A percentile compares a stretch with the other conserved stretches of the same genome.
Evolutionary conservation across 64 coral and sea anemone genomes (phyloP).

Genomic region (Actinia tenebrosa): DNA sequence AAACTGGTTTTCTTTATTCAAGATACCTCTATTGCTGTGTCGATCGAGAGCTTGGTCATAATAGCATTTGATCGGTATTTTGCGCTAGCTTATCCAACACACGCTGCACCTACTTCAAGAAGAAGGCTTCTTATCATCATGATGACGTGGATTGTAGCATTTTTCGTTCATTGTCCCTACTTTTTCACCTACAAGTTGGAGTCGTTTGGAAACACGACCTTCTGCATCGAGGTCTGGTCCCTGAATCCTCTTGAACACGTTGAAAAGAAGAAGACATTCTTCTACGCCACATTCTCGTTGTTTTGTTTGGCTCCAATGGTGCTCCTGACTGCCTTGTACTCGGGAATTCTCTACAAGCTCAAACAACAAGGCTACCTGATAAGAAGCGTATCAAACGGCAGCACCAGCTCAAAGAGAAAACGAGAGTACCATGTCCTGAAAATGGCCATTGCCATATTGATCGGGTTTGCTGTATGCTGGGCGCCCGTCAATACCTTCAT

Average conservation of each 20-base stretch:
- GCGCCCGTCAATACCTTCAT: slow-evolving; percentile 23
- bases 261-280: not conserved
- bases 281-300: not conserved
- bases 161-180: slow-evolving; percentile 5
- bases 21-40: slow-evolving; percentile 19
- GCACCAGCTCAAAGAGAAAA: slow-evolving; percentile 8
- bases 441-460: slow-evolving; percentile 27
- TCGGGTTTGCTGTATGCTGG: slow-evolving; percentile 18
- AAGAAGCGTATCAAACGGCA: slow-evolving; percentile 1
- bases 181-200: slow-evolving; percentile 3
- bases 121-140: slow-evolving; percentile 7
- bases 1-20: slow-evolving; percentile 18
- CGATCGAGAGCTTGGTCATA: slow-evolving; percentile 6
- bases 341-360: slow-evolving; percentile 24
- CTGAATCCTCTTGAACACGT: not conserved
- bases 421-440: slow-evolving; percentile 25
- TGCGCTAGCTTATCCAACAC: slow-evolving; percentile 16
- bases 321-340: slow-evolving; percentile 4
- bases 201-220: not conserved
- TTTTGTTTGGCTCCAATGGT: not conserved
- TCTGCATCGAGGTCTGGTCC: not conserved
- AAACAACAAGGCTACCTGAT: slow-evolving; percentile 25
- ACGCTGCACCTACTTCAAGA: slow-evolving; percentile 5
- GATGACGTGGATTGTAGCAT: slow-evolving; percentile 22
- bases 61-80: slow-evolving; percentile 18